Evolutionary conservation across 1,140 invertebrate species (phyloP).

Genomic region (Dendroctonus ponderosae): DNA sequence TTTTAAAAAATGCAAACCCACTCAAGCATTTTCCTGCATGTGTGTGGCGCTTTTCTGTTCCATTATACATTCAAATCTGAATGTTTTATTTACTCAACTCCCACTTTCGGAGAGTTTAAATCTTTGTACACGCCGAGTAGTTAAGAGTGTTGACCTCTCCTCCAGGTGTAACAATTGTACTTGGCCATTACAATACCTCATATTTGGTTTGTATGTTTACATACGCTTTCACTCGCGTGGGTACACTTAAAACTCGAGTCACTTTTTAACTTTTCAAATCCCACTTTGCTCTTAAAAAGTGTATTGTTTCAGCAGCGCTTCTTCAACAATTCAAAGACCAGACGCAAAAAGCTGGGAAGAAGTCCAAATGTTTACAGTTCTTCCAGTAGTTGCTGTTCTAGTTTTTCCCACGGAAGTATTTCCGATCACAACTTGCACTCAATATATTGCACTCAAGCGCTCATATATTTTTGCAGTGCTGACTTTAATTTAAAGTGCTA

Average conservation of each 20-base stretch:
- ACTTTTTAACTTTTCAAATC: neutral
- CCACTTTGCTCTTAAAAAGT: neutral
- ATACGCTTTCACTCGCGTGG: conserved; percentile 16
- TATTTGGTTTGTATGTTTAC: conserved; percentile 15
- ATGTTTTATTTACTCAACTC: conserved; percentile 24
- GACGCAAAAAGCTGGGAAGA: too few species aligned
- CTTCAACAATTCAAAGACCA: too few species aligned
- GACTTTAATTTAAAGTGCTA: too few species aligned
- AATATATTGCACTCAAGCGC: too few species aligned
- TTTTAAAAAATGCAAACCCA: neutral
- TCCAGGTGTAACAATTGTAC: conserved; percentile 23
- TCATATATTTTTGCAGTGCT: too few species aligned
- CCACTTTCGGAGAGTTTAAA: conserved; percentile 5
- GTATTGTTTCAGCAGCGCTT: too few species aligned
- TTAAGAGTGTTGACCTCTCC: conserved; percentile 19
- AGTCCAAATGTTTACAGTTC: too few species aligned
- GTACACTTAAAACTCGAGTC: neutral
- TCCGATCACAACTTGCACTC: too few species aligned
- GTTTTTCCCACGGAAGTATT: too few species aligned
- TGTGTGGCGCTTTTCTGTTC: conserved; percentile 10
- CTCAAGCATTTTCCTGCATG: conserved; percentile 4
- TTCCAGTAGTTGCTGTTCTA: too few species aligned
- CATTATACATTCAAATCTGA: conserved; percentile 15
- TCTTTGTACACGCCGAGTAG: conserved; percentile 9
- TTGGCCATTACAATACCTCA: conserved; percentile 18